Conservation (phyloP, 2,888 invertebrate species). For the Lycocerus yunnanus region DNA sequence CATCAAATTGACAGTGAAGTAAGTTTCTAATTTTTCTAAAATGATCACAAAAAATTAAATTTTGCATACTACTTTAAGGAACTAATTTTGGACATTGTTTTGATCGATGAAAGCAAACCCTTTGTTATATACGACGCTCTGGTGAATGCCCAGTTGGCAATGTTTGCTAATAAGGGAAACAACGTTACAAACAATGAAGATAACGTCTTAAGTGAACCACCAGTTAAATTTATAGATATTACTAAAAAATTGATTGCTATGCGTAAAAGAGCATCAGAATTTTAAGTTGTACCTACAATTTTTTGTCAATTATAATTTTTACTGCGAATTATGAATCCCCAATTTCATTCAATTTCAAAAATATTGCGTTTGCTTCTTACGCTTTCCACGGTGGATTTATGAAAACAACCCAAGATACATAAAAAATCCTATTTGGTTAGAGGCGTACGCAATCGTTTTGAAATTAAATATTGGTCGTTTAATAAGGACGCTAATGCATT, state of each 20-base stretch:
- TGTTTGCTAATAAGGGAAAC: constrained; percentile 45
- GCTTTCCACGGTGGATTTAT: too few species aligned
- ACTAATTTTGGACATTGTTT: constrained; percentile 47
- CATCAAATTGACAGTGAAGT: constrained; percentile 42
- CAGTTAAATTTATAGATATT: background rate
- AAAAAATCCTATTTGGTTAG: too few species aligned
- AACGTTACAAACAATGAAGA: background rate
- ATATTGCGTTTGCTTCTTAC: too few species aligned
- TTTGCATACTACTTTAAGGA: constrained; percentile 27
- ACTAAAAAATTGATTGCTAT: background rate
- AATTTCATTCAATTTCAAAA: too few species aligned
- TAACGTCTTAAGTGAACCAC: background rate
- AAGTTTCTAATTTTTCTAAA: constrained; percentile 9
- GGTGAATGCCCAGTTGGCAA: constrained; percentile 58
- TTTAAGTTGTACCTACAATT: background rate
- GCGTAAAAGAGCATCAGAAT: too few species aligned
- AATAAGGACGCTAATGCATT: too few species aligned
- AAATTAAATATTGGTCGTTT: too few species aligned
- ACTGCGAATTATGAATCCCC: background rate
- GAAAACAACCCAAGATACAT: too few species aligned
- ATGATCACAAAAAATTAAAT: background rate
- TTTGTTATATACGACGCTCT: constrained; percentile 58
- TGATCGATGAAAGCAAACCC: constrained; percentile 58
- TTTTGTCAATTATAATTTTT: background rate
- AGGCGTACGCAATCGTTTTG: too few species aligned